Percentiles rank a stretch among this genome's conserved stretches.
Conservation (phyloP, 2,113 vertebrate species). For the Heptranchias perlo region DNA sequence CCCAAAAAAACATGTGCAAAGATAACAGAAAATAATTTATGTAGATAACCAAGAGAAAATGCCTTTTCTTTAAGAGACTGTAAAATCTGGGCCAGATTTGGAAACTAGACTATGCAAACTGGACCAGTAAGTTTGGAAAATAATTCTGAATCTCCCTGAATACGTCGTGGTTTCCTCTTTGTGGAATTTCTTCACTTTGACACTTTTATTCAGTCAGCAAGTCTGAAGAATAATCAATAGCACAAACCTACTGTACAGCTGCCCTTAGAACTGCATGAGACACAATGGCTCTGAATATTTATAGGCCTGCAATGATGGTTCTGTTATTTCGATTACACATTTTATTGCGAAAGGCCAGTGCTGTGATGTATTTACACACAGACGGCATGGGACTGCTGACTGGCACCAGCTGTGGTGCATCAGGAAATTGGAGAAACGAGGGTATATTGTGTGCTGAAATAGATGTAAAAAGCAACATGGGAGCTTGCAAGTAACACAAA, state of each 20-base stretch:
- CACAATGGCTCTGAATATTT: constrained; percentile 29
- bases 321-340: not conserved
- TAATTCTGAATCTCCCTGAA: not conserved
- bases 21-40: too few species aligned
- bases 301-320: not conserved
- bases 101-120: too few species aligned
- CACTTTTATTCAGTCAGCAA: not conserved
- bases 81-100: not conserved
- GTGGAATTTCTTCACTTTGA: not conserved
- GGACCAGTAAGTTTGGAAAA: not conserved
- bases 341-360: not conserved
- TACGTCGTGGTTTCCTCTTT: not conserved
- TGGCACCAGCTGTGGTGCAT: not conserved
- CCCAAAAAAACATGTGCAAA: not conserved
- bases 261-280: not conserved
- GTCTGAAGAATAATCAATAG: not conserved
- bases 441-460: not conserved
- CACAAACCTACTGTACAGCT: not conserved
- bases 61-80: not conserved
- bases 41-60: not conserved
- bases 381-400: not conserved
- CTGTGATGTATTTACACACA: not conserved
- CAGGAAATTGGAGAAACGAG: too few species aligned
- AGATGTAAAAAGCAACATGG: not conserved
- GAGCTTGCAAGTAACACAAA: not conserved